These are phyloP conservation scores for Amorpha juglandis DNA, from an alignment of 2,888 invertebrate species.

Conservation along the genomic window DNA sequence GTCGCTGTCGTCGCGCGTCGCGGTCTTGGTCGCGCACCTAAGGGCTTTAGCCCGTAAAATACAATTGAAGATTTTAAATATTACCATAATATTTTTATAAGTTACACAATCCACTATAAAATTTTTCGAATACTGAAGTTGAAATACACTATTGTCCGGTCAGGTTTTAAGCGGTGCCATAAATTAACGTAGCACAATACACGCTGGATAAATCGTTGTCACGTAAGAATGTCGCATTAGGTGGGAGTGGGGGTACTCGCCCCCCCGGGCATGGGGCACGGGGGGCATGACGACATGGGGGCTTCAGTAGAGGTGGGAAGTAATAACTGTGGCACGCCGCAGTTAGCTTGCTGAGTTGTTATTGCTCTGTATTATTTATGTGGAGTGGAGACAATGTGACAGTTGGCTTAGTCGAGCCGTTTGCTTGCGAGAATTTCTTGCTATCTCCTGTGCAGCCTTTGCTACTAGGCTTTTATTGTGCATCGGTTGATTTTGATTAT, in stretches of 20 bases:
- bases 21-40: too few species aligned
- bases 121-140: constrained; percentile 31
- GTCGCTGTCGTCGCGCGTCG: too few species aligned
- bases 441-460: not conserved
- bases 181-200: constrained; percentile 80
- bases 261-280: constrained; percentile 37
- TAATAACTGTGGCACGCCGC: constrained; percentile 77
- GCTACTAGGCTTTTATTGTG: constrained; percentile 1
- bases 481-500: constrained; percentile 10
- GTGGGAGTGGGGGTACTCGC: constrained; percentile 44
- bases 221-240: constrained; percentile 82
- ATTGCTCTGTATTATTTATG: constrained; percentile 80
- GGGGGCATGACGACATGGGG: constrained; percentile 7
- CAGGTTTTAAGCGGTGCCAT: constrained; percentile 70
- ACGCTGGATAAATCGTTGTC: constrained; percentile 82
- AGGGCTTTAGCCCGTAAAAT: too few species aligned
- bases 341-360: constrained; percentile 73
- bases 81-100: too few species aligned
- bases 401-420: constrained; percentile 49
- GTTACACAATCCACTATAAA: too few species aligned
- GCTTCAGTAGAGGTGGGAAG: constrained; percentile 42
- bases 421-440: constrained; percentile 15
- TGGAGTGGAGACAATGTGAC: constrained; percentile 62
- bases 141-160: constrained; percentile 60
- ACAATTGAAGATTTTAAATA: too few species aligned